Percentiles rank a stretch among this genome's conserved stretches.
These are phyloP conservation scores for Chroicocephalus ridibundus DNA, from an alignment of 2,113 vertebrate species.

Conservation along the genomic window DNA sequence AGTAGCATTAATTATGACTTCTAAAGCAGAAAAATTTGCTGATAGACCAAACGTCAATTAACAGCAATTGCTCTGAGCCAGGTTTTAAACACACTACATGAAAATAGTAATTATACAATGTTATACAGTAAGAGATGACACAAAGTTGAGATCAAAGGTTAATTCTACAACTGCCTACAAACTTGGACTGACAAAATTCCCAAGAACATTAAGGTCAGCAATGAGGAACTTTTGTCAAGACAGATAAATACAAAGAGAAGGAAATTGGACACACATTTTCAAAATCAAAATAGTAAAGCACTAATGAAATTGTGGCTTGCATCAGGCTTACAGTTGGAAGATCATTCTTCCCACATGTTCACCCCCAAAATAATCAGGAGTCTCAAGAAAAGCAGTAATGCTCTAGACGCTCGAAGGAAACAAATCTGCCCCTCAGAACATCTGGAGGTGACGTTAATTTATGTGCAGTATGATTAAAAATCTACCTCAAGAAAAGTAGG, in stretches of 20 bases:
- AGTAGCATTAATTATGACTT: slow-evolving; percentile 43
- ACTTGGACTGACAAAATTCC: not conserved
- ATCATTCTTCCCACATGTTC: not conserved
- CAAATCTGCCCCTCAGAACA: not conserved
- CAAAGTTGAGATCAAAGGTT: slow-evolving; percentile 14
- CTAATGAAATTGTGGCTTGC: not conserved
- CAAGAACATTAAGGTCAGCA: not conserved
- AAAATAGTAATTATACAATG: not conserved
- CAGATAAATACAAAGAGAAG: not conserved
- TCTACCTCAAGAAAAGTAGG: not conserved
- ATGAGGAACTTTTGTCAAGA: not conserved
- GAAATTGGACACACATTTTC: not conserved
- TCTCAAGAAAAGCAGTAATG: not conserved
- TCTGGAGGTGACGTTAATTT: not conserved
- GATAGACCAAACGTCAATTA: not conserved
- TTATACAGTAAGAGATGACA: not conserved
- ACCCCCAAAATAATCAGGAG: not conserved
- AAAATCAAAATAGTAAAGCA: not conserved
- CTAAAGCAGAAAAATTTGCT: slow-evolving; percentile 42
- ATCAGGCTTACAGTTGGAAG: not conserved
- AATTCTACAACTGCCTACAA: slow-evolving; percentile 8
- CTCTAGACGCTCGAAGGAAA: not conserved
- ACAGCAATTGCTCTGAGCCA: slow-evolving; percentile 7
- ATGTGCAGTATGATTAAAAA: not conserved
- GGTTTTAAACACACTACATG: not conserved